Conservation (phyloP, 2,797 vertebrate species). For the Arrhamphus sclerolepis region DNA sequence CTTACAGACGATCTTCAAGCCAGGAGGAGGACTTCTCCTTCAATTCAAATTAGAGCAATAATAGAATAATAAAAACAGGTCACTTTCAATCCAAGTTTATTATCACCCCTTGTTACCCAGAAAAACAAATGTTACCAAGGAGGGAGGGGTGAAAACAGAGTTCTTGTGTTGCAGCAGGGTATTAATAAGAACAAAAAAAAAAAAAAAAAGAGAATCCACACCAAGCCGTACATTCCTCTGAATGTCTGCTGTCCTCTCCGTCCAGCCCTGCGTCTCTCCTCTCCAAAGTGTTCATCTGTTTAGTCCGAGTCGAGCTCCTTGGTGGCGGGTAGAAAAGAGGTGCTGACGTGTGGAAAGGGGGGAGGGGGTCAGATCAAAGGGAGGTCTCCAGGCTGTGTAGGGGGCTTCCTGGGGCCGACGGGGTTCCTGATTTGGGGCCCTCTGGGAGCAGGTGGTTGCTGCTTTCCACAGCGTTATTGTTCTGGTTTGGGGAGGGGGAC, state of each 20-base stretch:
- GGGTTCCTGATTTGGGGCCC: slow-evolving; percentile 91
- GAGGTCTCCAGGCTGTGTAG: slow-evolving; percentile 99
- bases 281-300: slow-evolving; percentile 40
- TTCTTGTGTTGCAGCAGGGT: slow-evolving; percentile 75
- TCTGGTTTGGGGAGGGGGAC: slow-evolving; percentile 93
- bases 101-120: slow-evolving; percentile 83
- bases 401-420: slow-evolving; percentile 93
- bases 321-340: slow-evolving; percentile 60
- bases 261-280: slow-evolving; percentile 17
- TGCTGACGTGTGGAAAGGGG: slow-evolving; percentile 49
- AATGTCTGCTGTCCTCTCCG: slow-evolving; percentile 87
- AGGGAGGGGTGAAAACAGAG: slow-evolving; percentile 66
- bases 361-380: slow-evolving; percentile 87
- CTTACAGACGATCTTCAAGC: slow-evolving; percentile 84
- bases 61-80: slow-evolving; percentile 85
- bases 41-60: slow-evolving; percentile 75
- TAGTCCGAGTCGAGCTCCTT: slow-evolving; percentile 60
- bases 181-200: slow-evolving; percentile 66
- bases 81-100: slow-evolving; percentile 90
- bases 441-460: slow-evolving; percentile 93
- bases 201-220: slow-evolving; percentile 84
- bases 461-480: slow-evolving; percentile 98
- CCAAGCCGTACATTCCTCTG: slow-evolving; percentile 94
- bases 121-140: slow-evolving; percentile 80
- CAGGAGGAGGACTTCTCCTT: slow-evolving; percentile 82